A percentile compares a stretch with the other conserved stretches of the same genome.
These are phyloP conservation scores for Pseudeuparius sepicola DNA, from an alignment of 2,888 invertebrate species.

Conservation along the genomic window DNA sequence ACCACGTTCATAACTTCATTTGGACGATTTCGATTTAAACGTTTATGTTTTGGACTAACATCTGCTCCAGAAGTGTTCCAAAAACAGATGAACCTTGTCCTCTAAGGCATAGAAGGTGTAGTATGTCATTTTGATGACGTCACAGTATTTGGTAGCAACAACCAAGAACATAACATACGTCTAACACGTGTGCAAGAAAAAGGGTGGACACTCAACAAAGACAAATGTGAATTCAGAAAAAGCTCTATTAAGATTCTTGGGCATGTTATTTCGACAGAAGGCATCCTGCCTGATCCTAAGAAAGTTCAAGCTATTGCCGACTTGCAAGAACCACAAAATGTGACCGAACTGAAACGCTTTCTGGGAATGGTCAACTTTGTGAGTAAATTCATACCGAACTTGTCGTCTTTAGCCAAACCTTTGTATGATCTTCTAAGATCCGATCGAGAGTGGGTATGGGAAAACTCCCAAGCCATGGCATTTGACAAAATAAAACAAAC, in stretches of 20 bases:
- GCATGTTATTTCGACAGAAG: conserved; percentile 15
- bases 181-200: neutral
- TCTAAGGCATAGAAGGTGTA: neutral
- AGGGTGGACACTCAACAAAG: conserved; percentile 16
- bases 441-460: conserved; percentile 10
- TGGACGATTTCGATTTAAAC: neutral
- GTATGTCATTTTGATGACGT: conserved; percentile 2
- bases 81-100: neutral
- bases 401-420: conserved; percentile 11
- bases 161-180: neutral
- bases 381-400: conserved; percentile 14
- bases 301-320: conserved; percentile 18
- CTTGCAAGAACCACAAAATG: conserved; percentile 15
- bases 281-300: conserved; percentile 15
- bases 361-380: conserved; percentile 17
- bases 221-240: conserved; percentile 18
- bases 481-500: conserved; percentile 9
- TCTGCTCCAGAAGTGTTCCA: conserved; percentile 2
- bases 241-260: conserved; percentile 17
- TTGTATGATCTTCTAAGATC: conserved; percentile 11
- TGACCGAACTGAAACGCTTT: conserved; percentile 18
- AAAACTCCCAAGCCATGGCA: conserved; percentile 7
- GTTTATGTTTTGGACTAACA: conserved; percentile 1
- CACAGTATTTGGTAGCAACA: neutral
- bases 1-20: conserved; percentile 1